Percentiles rank a stretch among this genome's conserved stretches.
Evolutionary conservation across 2,113 vertebrate species (phyloP).

Genomic region (Elgaria multicarinata): DNA sequence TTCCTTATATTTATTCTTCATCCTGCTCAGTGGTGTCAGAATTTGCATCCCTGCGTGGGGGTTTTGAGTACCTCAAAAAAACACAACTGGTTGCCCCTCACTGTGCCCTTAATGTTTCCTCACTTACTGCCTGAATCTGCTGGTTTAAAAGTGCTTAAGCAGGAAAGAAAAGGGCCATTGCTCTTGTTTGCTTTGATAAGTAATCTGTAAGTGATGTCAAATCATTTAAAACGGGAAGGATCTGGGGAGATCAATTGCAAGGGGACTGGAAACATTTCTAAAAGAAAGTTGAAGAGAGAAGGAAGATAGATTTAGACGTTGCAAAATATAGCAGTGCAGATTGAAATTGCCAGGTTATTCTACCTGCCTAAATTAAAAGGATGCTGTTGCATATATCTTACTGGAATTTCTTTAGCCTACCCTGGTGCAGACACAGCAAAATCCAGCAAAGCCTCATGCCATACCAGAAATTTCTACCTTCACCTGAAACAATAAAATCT

Average conservation of each 20-base stretch:
- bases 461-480: background rate
- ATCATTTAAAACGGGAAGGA: background rate
- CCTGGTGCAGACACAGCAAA: background rate
- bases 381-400: background rate
- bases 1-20: background rate
- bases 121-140: background rate
- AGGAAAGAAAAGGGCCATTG: too few species aligned
- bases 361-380: background rate
- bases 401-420: background rate
- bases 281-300: background rate
- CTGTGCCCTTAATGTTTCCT: background rate
- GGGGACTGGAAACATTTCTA: background rate
- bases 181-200: background rate
- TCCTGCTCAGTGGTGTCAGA: background rate
- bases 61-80: background rate
- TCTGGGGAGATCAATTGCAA: background rate
- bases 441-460: background rate
- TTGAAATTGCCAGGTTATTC: too few species aligned
- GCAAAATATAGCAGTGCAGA: background rate
- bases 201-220: background rate
- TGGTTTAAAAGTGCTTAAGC: background rate
- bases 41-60: background rate
- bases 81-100: background rate
- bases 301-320: background rate
- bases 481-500: background rate